phyloP scores from a whole-genome alignment of 2,888 invertebrate genomes.

The Polietes domitor region DNA sequence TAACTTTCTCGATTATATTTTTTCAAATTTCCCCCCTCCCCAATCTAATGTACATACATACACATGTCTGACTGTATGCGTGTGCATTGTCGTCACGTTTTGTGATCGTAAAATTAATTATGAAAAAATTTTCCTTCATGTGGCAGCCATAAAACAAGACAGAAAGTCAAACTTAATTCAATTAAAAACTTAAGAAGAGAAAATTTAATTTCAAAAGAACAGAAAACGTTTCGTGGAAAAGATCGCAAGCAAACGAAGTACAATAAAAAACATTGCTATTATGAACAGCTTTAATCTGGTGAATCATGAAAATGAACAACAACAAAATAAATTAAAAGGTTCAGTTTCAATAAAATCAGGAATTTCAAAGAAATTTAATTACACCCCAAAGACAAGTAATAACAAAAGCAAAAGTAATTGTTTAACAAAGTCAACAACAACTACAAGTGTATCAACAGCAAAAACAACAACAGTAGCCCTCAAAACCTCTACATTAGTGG shows the following conservation, averaged over 20 bases:
- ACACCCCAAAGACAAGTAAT: conserved; percentile 47
- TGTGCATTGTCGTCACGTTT: background rate
- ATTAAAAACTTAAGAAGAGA: conserved; percentile 1
- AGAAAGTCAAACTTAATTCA: background rate
- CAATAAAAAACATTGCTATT: conserved; percentile 23
- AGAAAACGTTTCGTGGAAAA: too few species aligned
- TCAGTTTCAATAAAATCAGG: conserved; percentile 33
- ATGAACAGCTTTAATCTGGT: conserved; percentile 46
- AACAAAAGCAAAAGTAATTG: conserved; percentile 45
- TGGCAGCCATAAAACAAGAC: background rate
- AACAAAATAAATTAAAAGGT: conserved; percentile 14
- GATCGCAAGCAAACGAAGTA: too few species aligned
- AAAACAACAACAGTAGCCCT: too few species aligned
- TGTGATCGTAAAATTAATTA: conserved; percentile 1
- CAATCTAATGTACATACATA: too few species aligned
- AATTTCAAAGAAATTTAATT: conserved; percentile 50
- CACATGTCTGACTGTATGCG: too few species aligned
- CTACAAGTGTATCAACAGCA: conserved; percentile 28
- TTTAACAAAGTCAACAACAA: conserved; percentile 48
- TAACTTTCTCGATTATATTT: too few species aligned
- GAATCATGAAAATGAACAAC: background rate
- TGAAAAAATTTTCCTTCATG: background rate
- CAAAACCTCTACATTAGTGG: too few species aligned
- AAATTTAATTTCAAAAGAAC: too few species aligned
- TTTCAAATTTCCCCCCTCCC: too few species aligned